Conservation (phyloP, 2,113 vertebrate genomes). For the Urocitellus parryii region DNA sequence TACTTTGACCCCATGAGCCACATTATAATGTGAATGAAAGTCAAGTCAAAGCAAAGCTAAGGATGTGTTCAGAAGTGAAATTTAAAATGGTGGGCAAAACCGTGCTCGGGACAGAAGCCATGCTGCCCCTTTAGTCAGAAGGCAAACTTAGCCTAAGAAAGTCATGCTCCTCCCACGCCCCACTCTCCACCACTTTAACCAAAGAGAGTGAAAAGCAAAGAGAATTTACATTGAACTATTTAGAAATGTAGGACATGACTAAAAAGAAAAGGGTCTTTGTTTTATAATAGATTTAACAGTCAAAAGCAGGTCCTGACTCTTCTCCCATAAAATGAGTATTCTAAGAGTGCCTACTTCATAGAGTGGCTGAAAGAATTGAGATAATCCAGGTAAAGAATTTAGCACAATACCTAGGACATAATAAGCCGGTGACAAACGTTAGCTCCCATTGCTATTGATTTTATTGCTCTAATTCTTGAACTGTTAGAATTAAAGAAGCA, state of each 20-base stretch:
- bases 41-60: slow-evolving; percentile 50
- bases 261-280: slow-evolving; percentile 39
- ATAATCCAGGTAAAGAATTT: neutral
- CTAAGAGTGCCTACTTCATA: neutral
- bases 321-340: neutral
- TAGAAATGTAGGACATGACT: slow-evolving; percentile 40
- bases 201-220: slow-evolving; percentile 15
- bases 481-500: slow-evolving; percentile 47
- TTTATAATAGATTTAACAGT: slow-evolving; percentile 39
- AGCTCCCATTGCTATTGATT: neutral
- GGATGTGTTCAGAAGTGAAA: slow-evolving; percentile 16
- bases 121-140: neutral
- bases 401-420: neutral
- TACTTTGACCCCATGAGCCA: neutral
- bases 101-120: neutral
- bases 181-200: neutral
- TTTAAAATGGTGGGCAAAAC: neutral
- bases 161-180: neutral
- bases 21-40: neutral
- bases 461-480: neutral
- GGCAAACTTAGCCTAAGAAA: neutral
- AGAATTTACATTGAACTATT: slow-evolving; percentile 21
- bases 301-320: neutral
- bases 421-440: neutral
- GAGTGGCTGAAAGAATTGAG: neutral